Evolutionary conservation across 2,797 vertebrate genomes (phyloP).

Genomic region (Spatula versicolor): DNA sequence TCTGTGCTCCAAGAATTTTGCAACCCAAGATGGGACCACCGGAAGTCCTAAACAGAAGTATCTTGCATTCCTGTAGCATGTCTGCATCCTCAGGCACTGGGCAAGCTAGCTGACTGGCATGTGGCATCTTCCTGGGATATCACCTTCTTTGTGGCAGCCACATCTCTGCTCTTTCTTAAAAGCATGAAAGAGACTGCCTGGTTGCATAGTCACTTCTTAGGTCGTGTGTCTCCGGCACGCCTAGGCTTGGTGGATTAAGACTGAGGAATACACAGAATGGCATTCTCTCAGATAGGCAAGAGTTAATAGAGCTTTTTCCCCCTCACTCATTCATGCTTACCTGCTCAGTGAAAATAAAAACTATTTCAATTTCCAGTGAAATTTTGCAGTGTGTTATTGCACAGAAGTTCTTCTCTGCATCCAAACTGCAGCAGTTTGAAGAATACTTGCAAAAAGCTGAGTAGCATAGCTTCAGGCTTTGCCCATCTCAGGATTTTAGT

Average conservation of each 20-base stretch:
- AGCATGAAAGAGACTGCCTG: neutral
- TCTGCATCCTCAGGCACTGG: neutral
- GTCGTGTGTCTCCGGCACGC: neutral
- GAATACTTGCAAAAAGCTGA: neutral
- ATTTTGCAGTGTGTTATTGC: neutral
- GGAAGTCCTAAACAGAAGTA: neutral
- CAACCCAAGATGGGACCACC: neutral
- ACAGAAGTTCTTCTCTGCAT: neutral
- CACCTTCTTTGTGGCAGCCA: neutral
- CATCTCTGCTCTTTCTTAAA: neutral
- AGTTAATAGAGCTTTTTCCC: neutral
- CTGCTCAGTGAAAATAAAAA: neutral
- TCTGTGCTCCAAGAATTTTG: conserved; percentile 2
- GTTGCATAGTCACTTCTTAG: neutral
- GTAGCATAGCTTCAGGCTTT: neutral
- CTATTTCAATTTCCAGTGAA: neutral
- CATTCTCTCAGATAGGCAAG: neutral
- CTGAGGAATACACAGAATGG: fast-evolving
- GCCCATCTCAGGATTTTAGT: neutral
- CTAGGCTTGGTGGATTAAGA: neutral
- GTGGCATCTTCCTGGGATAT: neutral
- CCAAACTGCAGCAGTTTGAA: neutral
- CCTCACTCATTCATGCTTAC: fast-evolving
- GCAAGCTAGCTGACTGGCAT: neutral
- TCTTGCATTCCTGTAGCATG: neutral